A percentile compares a stretch with the other conserved stretches of the same genome.
These are phyloP conservation scores for Pseudanteris insignis DNA, from an alignment of 2,888 invertebrate genomes.

Conservation along the genomic window DNA sequence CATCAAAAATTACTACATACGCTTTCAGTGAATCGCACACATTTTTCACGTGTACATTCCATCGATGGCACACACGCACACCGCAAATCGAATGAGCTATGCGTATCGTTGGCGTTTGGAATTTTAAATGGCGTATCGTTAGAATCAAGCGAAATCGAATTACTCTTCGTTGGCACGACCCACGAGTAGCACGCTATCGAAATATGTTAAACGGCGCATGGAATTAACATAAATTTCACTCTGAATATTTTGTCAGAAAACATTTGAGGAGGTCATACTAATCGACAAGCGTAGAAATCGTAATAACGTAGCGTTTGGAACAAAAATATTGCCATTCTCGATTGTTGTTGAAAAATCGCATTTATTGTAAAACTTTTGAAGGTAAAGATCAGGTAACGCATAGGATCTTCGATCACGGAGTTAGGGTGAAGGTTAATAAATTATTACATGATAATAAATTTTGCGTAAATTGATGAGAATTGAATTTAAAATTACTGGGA, in stretches of 20 bases:
- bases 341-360: too few species aligned
- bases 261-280: conserved; percentile 11
- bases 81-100: conserved; percentile 19
- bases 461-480: too few species aligned
- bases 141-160: conserved; percentile 34
- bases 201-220: conserved; percentile 27
- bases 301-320: too few species aligned
- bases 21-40: too few species aligned
- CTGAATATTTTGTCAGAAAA: conserved; percentile 22
- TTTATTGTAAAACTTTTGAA: too few species aligned
- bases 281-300: conserved; percentile 1
- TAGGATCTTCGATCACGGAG: too few species aligned
- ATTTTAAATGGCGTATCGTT: conserved; percentile 20
- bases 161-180: conserved; percentile 18
- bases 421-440: too few species aligned
- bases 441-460: too few species aligned
- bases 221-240: conserved; percentile 25
- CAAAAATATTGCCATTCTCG: too few species aligned
- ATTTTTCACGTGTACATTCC: too few species aligned
- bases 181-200: conserved; percentile 21
- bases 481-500: not conserved
- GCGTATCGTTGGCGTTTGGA: conserved; percentile 16
- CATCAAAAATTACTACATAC: too few species aligned
- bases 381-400: too few species aligned
- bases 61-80: not conserved